A percentile compares a stretch with the other conserved stretches of the same genome.
phyloP scores from a whole-genome alignment of 2,888 invertebrate genomes.

The Esperia sulphurella region DNA sequence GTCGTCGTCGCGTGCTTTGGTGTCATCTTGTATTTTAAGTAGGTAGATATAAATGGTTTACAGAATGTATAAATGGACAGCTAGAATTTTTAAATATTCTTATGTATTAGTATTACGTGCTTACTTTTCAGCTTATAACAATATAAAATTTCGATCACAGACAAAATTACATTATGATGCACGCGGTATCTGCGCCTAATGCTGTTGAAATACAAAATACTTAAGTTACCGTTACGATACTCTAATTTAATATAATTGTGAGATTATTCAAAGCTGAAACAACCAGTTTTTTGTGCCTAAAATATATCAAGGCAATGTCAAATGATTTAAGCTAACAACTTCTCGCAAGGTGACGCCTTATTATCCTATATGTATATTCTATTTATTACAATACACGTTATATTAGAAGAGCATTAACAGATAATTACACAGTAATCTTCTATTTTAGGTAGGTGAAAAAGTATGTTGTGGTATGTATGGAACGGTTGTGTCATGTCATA shows the following conservation, averaged over 20 bases:
- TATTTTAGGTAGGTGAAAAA: conserved; percentile 1
- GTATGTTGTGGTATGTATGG: background rate
- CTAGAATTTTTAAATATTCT: conserved; percentile 29
- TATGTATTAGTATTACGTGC: conserved; percentile 31
- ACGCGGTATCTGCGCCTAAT: conserved; percentile 60
- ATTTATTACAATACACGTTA: background rate
- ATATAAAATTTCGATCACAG: conserved; percentile 77
- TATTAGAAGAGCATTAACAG: background rate
- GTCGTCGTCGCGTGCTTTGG: too few species aligned
- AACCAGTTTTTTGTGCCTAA: conserved; percentile 63
- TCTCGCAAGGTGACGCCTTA: conserved; percentile 40
- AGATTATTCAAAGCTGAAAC: conserved; percentile 67
- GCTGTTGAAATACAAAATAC: conserved; percentile 69
- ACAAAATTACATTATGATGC: conserved; percentile 73
- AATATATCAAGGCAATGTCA: conserved; percentile 64
- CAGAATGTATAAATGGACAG: conserved; percentile 45
- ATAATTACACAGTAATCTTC: conserved; percentile 13
- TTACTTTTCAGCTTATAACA: conserved; percentile 64
- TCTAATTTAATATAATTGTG: conserved; percentile 58
- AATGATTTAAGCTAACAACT: conserved; percentile 51
- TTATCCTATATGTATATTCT: conserved; percentile 18
- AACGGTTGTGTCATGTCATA: too few species aligned
- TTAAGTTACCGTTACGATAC: conserved; percentile 65
- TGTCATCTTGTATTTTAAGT: too few species aligned
- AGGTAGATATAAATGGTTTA: too few species aligned